Conservation (phyloP, 2,888 invertebrate genomes). For the Phengaris alcon region DNA sequence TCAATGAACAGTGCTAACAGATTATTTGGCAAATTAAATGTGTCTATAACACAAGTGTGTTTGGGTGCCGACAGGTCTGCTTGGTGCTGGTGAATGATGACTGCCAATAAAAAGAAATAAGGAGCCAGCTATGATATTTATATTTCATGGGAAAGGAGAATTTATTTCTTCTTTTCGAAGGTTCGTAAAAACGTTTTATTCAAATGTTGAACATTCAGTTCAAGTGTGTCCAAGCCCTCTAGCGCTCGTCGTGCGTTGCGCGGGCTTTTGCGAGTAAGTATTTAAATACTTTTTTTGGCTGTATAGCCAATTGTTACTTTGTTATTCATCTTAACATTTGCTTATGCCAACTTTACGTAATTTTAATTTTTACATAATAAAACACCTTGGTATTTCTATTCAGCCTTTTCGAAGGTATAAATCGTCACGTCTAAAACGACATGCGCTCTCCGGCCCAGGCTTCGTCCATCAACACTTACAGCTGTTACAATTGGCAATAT, state of each 20-base stretch:
- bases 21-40: slow-evolving; percentile 26
- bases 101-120: not conserved
- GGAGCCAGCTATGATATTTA: not conserved
- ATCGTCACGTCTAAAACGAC: slow-evolving; percentile 25
- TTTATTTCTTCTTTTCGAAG: not conserved
- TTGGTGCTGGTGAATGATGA: not conserved
- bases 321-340: not conserved
- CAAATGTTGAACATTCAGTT: not conserved
- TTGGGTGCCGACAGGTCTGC: slow-evolving; percentile 25
- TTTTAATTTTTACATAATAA: slow-evolving; percentile 18
- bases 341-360: not conserved
- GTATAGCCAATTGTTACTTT: not conserved
- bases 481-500: slow-evolving; percentile 39
- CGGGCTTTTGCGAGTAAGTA: not conserved
- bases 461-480: slow-evolving; percentile 38
- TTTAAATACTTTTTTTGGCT: not conserved
- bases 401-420: slow-evolving; percentile 17
- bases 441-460: slow-evolving; percentile 34
- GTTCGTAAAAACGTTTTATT: not conserved
- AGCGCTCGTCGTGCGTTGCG: not conserved
- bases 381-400: slow-evolving; percentile 21
- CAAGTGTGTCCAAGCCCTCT: not conserved
- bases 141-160: not conserved
- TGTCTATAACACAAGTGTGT: slow-evolving; percentile 2
- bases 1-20: not conserved